phyloP scores from a whole-genome alignment of 2,797 vertebrate genomes.

The Chaetophractus vellerosus region DNA sequence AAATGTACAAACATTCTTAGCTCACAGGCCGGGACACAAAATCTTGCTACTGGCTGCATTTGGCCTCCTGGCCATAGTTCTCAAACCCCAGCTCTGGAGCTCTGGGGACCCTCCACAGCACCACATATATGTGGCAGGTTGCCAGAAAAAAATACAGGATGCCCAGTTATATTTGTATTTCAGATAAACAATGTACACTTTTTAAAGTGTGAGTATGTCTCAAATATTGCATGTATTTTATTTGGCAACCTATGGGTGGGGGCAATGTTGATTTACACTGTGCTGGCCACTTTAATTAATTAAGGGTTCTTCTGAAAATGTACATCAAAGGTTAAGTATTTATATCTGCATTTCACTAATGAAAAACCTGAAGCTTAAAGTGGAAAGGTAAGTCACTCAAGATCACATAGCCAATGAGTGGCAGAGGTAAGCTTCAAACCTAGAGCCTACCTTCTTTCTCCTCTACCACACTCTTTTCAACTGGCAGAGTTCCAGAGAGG shows the following conservation, averaged over 20 bases:
- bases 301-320: neutral
- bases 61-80: neutral
- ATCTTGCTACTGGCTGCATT: neutral
- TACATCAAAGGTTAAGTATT: neutral
- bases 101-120: no score
- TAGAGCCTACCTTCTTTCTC: no score
- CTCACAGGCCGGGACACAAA: neutral
- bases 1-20: neutral
- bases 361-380: neutral
- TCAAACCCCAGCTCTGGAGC: no score
- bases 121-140: accelerated
- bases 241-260: no score
- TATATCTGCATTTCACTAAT: neutral
- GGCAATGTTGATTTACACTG: neutral
- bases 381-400: neutral
- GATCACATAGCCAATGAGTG: no score
- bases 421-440: neutral
- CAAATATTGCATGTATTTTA: neutral
- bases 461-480: accelerated
- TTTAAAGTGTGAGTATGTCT: neutral
- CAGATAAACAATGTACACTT: neutral
- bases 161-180: neutral
- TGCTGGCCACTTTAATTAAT: neutral
- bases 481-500: neutral
- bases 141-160: neutral